phyloP scores from a whole-genome alignment of 2,888 invertebrate genomes.

The Euclidia mi region DNA sequence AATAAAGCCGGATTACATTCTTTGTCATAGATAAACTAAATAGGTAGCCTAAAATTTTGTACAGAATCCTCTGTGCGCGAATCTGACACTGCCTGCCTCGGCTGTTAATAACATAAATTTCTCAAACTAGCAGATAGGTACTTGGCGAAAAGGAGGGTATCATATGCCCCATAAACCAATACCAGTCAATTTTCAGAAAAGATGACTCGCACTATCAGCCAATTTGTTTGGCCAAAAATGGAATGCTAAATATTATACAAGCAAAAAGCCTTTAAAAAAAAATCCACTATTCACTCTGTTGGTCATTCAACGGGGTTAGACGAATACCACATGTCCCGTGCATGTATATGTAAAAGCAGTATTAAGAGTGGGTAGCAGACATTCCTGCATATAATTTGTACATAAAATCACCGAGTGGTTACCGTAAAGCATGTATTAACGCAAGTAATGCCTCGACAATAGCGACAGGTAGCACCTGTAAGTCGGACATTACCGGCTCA shows the following conservation, averaged over 20 bases:
- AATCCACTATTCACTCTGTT: background rate
- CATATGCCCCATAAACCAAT: too few species aligned
- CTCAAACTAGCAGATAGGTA: too few species aligned
- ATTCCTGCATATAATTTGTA: conserved; percentile 16
- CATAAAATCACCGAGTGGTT: conserved; percentile 4
- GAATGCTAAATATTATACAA: background rate
- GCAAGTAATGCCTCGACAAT: conserved; percentile 35
- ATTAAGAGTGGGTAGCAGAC: conserved; percentile 9
- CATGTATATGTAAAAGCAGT: conserved; percentile 12
- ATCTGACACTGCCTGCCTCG: too few species aligned
- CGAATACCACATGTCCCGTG: background rate
- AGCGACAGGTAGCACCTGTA: conserved; percentile 24
- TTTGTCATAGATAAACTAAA: too few species aligned
- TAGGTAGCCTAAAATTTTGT: too few species aligned
- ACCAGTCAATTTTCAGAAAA: too few species aligned
- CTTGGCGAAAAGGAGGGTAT: too few species aligned
- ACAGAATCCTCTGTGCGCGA: too few species aligned
- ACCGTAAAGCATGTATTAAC: conserved; percentile 29
- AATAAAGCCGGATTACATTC: too few species aligned
- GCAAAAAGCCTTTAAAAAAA: conserved; percentile 2
- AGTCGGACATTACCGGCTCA: conserved; percentile 15
- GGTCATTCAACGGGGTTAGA: conserved; percentile 10
- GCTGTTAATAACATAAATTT: too few species aligned
- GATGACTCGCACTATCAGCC: too few species aligned
- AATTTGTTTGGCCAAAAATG: too few species aligned